Evolutionary conservation across 1,140 invertebrate species (phyloP).

Genomic region (Caerostris extrusa): DNA sequence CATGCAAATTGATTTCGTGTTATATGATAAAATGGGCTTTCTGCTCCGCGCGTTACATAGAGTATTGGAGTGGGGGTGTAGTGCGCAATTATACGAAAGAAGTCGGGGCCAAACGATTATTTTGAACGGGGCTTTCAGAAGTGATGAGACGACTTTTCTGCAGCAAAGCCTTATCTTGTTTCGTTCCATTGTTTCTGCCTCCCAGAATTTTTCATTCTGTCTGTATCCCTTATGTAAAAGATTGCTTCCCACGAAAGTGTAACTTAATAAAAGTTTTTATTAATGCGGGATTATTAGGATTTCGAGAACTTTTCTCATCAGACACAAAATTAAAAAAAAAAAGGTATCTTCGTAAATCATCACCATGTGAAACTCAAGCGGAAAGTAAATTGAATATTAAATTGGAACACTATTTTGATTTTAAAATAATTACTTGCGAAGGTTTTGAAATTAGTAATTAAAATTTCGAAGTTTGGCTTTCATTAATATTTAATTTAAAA

Average conservation of each 20-base stretch:
- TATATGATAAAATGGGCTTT: conserved; percentile 38
- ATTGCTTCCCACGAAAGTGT: background rate
- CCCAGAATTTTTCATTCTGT: background rate
- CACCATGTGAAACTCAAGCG: rapidly evolving
- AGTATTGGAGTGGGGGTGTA: background rate
- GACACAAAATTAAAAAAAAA: no score
- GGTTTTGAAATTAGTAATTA: no score
- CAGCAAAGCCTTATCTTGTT: background rate
- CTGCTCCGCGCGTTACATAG: conserved; percentile 1
- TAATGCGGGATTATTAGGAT: background rate
- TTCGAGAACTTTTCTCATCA: background rate
- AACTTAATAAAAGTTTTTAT: background rate
- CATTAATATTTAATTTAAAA: no score
- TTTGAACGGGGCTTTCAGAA: background rate
- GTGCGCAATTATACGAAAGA: conserved; percentile 42
- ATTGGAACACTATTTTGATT: no score
- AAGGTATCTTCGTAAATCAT: no score
- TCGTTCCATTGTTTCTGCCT: background rate
- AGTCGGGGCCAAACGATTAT: conserved; percentile 9
- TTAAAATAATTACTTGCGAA: no score
- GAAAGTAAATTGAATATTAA: no score
- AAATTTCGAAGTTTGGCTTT: no score
- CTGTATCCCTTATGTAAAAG: background rate
- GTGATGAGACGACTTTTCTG: background rate
- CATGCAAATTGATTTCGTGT: conserved; percentile 64